phyloP scores from a whole-genome alignment of 2,888 invertebrate species.

The Polietes domitor region DNA sequence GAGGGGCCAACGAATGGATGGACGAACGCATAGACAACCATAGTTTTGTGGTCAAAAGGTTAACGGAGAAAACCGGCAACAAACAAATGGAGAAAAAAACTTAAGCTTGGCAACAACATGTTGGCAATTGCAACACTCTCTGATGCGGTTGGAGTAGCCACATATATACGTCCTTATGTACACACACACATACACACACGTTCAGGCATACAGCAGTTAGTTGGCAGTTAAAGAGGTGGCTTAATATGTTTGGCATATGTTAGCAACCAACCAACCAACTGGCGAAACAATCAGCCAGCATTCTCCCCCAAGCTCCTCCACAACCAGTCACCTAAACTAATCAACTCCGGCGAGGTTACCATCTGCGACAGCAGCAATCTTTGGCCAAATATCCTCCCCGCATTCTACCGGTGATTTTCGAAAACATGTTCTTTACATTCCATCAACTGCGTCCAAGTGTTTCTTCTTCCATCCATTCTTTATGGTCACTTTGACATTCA shows the following conservation, averaged over 20 bases:
- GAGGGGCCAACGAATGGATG: not conserved
- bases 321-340: slow-evolving; percentile 38
- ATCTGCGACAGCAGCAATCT: not conserved
- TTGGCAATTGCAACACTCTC: slow-evolving; percentile 58
- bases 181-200: not conserved
- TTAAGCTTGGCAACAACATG: slow-evolving; percentile 62
- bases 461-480: not conserved
- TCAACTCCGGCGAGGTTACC: not conserved
- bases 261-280: not conserved
- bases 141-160: slow-evolving; percentile 4
- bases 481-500: slow-evolving; percentile 36
- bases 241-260: slow-evolving; percentile 42
- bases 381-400: not conserved
- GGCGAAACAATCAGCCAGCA: slow-evolving; percentile 8
- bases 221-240: slow-evolving; percentile 22
- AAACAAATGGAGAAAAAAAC: slow-evolving; percentile 23
- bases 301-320: not conserved
- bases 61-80: slow-evolving; percentile 58
- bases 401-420: slow-evolving; percentile 57
- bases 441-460: slow-evolving; percentile 36
- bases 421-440: slow-evolving; percentile 64
- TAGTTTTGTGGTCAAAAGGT: slow-evolving; percentile 63
- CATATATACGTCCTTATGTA: too few relatives aligned
- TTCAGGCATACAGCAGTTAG: not conserved
- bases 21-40: not conserved